A percentile compares a stretch with the other conserved stretches of the same genome.
phyloP scores from a whole-genome alignment of 2,113 vertebrate species.

The Oreochromis aureus region DNA sequence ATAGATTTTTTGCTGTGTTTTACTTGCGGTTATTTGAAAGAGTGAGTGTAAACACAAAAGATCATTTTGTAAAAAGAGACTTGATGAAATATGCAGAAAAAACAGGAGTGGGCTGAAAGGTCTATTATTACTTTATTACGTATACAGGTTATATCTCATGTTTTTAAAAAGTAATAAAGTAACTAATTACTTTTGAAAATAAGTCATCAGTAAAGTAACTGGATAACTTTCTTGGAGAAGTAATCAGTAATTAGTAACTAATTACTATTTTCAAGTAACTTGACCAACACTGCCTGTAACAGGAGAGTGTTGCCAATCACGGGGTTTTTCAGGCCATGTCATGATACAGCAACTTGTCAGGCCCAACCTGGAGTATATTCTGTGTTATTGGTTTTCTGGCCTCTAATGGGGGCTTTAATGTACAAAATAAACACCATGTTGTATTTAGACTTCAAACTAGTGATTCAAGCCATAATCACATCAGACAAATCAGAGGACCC shows the following conservation, averaged over 20 bases:
- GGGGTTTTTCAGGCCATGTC: neutral
- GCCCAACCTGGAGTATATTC: neutral
- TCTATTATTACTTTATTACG: neutral
- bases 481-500: neutral
- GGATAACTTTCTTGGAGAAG: neutral
- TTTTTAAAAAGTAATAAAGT: neutral
- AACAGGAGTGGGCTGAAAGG: neutral
- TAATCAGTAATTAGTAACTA: neutral
- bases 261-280: neutral
- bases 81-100: neutral
- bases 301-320: too few species aligned
- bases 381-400: neutral
- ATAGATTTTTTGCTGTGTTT: neutral
- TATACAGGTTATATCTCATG: neutral
- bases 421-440: neutral
- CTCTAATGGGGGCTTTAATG: neutral
- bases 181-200: neutral
- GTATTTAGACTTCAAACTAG: neutral
- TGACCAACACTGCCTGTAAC: neutral
- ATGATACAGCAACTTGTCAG: neutral
- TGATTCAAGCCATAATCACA: neutral
- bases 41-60: neutral
- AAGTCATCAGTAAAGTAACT: neutral
- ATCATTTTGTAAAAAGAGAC: neutral
- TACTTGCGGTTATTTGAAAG: neutral